Evolutionary conservation across 2,797 vertebrate genomes (phyloP).

Genomic region (Hyperoplus immaculatus): DNA sequence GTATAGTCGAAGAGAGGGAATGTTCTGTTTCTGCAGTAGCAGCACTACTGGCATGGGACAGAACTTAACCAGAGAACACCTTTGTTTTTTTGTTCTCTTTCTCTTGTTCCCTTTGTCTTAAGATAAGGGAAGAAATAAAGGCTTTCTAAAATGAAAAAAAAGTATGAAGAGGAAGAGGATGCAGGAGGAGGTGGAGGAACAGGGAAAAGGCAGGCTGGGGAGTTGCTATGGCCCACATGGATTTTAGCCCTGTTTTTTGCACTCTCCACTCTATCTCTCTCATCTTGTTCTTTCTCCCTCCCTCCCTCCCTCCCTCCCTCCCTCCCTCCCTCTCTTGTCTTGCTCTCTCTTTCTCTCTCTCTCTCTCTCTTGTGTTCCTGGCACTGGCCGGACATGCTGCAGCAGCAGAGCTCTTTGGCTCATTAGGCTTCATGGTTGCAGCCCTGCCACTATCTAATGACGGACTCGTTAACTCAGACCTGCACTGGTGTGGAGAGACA

Average conservation of each 20-base stretch:
- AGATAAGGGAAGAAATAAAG: constrained; percentile 62
- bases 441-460: constrained; percentile 80
- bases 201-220: constrained; percentile 73
- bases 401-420: constrained; percentile 84
- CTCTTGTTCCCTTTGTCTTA: constrained; percentile 56
- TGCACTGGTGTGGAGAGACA: constrained; percentile 68
- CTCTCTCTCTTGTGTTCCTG: constrained; percentile 72
- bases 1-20: constrained; percentile 76
- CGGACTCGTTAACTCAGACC: constrained; percentile 81
- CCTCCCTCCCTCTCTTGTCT: constrained; percentile 21
- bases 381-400: constrained; percentile 85
- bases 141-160: constrained; percentile 53
- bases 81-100: constrained; percentile 59
- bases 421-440: constrained; percentile 85
- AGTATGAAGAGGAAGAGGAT: constrained; percentile 72
- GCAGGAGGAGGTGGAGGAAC: constrained; percentile 76
- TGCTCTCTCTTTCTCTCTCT: constrained; percentile 32
- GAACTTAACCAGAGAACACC: constrained; percentile 81
- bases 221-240: constrained; percentile 84
- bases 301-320: constrained; percentile 63
- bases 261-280: constrained; percentile 77
- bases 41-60: constrained; percentile 72
- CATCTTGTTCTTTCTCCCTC: constrained; percentile 69
- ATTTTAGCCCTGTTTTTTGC: constrained; percentile 78
- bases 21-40: constrained; percentile 82